Base-by-base conservation (phyloP, 1,140 invertebrate genomes). In the Polypedilum vanderplanki region DNA sequence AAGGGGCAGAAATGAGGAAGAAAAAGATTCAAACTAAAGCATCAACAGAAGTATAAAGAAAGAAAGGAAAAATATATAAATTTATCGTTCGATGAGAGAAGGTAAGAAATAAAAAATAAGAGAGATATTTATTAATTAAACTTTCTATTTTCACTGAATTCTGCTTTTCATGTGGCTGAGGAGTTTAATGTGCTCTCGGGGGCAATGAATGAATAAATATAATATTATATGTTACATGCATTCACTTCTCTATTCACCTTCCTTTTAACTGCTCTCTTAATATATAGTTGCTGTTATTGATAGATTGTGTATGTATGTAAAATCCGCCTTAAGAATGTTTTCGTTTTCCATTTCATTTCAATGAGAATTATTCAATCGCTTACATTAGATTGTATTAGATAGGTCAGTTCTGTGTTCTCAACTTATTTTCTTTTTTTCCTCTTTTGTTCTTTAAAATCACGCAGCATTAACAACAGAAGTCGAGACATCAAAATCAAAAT, bases 141-240 rank as follows among this genome's bases (percentile, higher is more conserved):
- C 64, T 67, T 67, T 67, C 64, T 67, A 67, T 67, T 67, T 67
- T 67, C 64, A 67, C 64, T 67, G 64, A 67, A 67, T 67, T 67
- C n/a, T 67, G 64, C 7, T 67, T 65, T 67, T 67, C 64, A 15
- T 18, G 9, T 15, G 18, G 7, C n/a, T 67, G 15, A 7, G 18
- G n/a, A 18, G 64, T 67, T 20, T 67, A 20, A 20, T 67, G 64
- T 7, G 18, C 18, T 17, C n/a, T 67, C n/a, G n/a, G 64, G 41
- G 41, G 41, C 41, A 46, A 46, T 46, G 41, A 46, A 46, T 46
- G 40, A 7, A 41, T 41, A 41, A 4, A 41, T 46, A 15, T 46
- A 46, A 46, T 46, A 15, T 46, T 46, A 46, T 15, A 46, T 46
- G 41, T 67, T 18, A 67, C 4, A 65, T 67, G 7, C 64, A 20